Evolutionary conservation across 1,140 invertebrate genomes (phyloP).

Genomic region (Hesperophylax magnus): DNA sequence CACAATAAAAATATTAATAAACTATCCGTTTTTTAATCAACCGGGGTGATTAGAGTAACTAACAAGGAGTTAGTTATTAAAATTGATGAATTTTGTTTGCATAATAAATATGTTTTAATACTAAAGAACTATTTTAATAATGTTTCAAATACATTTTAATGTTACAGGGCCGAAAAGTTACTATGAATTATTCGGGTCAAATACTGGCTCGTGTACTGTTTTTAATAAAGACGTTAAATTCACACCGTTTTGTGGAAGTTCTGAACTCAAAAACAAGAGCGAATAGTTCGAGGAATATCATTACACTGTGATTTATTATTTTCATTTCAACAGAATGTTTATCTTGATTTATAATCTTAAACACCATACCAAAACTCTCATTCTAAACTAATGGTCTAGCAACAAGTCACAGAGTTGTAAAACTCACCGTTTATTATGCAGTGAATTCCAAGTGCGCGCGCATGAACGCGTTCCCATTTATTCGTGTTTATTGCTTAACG

Average conservation of each 20-base stretch:
- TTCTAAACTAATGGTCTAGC: no score
- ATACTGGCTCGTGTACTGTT: neutral
- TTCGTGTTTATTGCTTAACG: no score
- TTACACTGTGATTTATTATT: slow-evolving; percentile 35
- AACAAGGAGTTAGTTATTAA: no score
- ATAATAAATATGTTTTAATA: neutral
- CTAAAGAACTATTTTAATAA: neutral
- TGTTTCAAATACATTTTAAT: neutral
- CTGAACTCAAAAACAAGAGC: neutral
- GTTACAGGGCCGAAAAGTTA: neutral
- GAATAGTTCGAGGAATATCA: slow-evolving; percentile 27
- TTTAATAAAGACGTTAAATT: slow-evolving; percentile 23
- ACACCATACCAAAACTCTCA: neutral
- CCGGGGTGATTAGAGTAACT: no score
- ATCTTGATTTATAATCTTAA: slow-evolving; percentile 39
- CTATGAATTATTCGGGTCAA: neutral
- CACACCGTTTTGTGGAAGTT: neutral
- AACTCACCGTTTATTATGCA: no score
- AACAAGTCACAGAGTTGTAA: no score
- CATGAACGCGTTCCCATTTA: no score
- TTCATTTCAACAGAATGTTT: slow-evolving; percentile 29
- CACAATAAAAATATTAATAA: no score
- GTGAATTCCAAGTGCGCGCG: no score
- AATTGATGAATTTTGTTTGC: no score
- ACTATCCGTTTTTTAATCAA: no score